Conservation (phyloP, 92 coral and sea anemone genomes). For the Galaxea fascicularis region DNA sequence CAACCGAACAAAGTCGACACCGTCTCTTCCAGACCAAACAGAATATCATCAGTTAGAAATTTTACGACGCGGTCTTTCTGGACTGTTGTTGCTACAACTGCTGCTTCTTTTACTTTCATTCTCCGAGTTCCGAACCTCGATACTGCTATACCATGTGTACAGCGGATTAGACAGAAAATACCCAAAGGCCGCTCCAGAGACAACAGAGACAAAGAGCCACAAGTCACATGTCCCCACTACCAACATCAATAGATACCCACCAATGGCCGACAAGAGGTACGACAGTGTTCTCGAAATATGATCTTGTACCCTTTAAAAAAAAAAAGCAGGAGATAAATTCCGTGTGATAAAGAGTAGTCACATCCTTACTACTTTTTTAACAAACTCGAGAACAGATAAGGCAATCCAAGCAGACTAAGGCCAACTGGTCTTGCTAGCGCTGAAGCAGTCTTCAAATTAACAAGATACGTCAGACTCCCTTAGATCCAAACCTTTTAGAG, state of each 20-base stretch:
- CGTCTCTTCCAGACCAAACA: not conserved
- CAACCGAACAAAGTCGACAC: no score
- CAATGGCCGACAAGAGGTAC: not conserved
- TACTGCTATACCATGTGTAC: constrained; percentile 28
- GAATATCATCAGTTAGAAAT: not conserved
- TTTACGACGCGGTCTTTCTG: not conserved
- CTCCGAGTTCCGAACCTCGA: not conserved
- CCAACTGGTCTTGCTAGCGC: no score
- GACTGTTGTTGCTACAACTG: not conserved
- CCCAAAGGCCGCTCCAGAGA: constrained; percentile 18
- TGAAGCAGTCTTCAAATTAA: no score
- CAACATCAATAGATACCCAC: constrained; percentile 37
- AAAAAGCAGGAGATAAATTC: not conserved
- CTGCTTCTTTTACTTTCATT: not conserved
- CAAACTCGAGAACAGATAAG: no score
- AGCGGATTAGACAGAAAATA: constrained; percentile 41
- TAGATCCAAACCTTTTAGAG: constrained; percentile 16
- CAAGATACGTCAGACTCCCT: no score
- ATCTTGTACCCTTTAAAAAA: constrained; percentile 19
- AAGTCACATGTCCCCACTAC: constrained; percentile 9
- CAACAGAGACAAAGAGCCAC: constrained; percentile 22
- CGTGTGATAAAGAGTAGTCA: not conserved
- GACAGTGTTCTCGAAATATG: constrained; percentile 22
- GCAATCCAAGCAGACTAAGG: no score
- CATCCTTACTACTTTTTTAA: no score